Evolutionary conservation across 2,113 vertebrate genomes (phyloP), one percentile per base, ranked within the genome.

Genomic region (Mastomys natalensis): DNA sequence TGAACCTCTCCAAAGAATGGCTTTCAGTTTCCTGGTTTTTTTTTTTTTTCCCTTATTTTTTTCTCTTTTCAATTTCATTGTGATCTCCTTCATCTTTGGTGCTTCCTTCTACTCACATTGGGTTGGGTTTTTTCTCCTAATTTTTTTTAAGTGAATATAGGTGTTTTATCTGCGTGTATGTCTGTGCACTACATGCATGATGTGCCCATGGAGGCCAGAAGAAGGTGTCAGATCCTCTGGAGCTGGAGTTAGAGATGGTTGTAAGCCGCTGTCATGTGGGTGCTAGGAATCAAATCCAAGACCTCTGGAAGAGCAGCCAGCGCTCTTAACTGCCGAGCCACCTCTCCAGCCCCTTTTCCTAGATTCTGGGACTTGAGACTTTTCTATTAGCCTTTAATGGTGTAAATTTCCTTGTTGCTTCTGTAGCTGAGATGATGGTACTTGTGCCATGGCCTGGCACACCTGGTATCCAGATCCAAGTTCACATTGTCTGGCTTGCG

Each of bases 1-100:
- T 62, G 72, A 34, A 40, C 68, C 55, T 80, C 70, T 94, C 62
- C 70, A 26, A 96, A 90, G 86, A 95, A 74, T 64, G 48, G 24
- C 45, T 90, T 94, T 89, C 84, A 34, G 5, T 80, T 92, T 92
- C 1, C 0, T 74, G 85, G 66, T 21, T 43, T n/a, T 53, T 34
- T 90, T 91, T 85, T 81, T 26, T 66, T 48, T 48, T 7, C 7
- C 9, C 53, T 29, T 62, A 3, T 60, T 90, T 1, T 86, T 90
- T 64, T 58, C 17, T 40, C 29, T 66, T 53, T 95, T 74, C 48
- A 80, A 0, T 82, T 86, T 86, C 40, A 15, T 37, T 51, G 80
- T 6, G n/a, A 22, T 51, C 45, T 87, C 34, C 34, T 64, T 21
- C 26, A 24, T 64, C 26, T 45, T 64, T 45, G 66, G 51, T 45